Evolutionary conservation across 2,888 invertebrate species (phyloP), one percentile per base, ranked within the genome.

Genomic region (Scaptomyza polygonia): DNA sequence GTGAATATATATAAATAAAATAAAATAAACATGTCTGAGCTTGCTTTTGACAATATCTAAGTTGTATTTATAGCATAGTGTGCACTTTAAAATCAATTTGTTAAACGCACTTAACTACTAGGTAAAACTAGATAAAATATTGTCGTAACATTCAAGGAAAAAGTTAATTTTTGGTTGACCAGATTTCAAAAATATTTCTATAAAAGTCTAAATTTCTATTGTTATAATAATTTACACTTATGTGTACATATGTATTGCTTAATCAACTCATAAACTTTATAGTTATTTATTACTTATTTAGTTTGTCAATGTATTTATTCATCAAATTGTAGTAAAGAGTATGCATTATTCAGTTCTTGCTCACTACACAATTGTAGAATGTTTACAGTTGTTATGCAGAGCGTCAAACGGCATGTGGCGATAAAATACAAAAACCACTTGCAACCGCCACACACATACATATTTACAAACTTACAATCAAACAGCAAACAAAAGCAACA

Each of bases 81-180:
- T 63, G 75, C 69, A 77, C 77, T 77, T 44, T 63, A 69, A 67
- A 77, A 64, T 18, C 49, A 69, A 77, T 77, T 75, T 72, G 58
- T 69, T 63, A 64, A 72, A 47, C 57, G 67, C 14, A 21, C 8
- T 64, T 30, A 14, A 42, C 32, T 48, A 34, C n/a, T n/a, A 51
- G 32, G 43, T 45, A 44, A 52, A 73, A 70, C 47, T 51, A 56
- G 47, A 72, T 66, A 72, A 63, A 56, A 49, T 21, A 16, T 18
- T 16, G 7, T 34, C 18, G 11, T 29, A 11, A 27, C 16, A 44
- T 21, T 6, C 5, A 8, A 36, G 6, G 12, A 9, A 34, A 8
- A 5, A 6, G 14, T 2, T 2, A 0, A 25, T 11, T 51, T 18
- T 21, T 29, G n/a, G 3, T 29, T 45, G 21, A 18, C 5, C 14